These are phyloP conservation scores for Mamestra configurata DNA, from an alignment of 1,140 invertebrate species.

Conservation along the genomic window DNA sequence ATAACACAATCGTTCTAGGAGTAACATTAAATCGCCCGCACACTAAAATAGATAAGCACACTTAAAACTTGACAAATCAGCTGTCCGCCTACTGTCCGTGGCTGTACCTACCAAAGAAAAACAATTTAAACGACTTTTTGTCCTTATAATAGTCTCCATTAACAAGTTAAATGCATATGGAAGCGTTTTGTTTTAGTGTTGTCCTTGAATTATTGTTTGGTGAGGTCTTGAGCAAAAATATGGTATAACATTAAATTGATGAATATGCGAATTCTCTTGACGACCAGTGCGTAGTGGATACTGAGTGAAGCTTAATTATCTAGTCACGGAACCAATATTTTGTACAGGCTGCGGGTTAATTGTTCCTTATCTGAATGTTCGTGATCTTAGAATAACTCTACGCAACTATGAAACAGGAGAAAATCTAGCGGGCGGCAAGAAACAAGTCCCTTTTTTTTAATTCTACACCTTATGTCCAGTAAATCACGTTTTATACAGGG, in stretches of 20 bases:
- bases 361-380: background rate
- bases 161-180: background rate
- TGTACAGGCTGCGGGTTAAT: background rate
- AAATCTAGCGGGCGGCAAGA: no score
- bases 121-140: slow-evolving; percentile 2
- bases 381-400: background rate
- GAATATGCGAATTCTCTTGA: background rate
- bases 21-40: background rate
- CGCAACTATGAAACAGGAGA: background rate
- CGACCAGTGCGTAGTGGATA: background rate
- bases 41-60: slow-evolving; percentile 30
- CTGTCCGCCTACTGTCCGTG: slow-evolving; percentile 1
- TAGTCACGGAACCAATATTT: background rate
- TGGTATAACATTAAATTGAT: no score
- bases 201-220: background rate
- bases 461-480: no score
- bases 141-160: slow-evolving; percentile 8
- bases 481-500: no score
- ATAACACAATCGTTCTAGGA: background rate
- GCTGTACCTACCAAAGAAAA: background rate
- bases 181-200: background rate
- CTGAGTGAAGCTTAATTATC: background rate
- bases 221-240: no score
- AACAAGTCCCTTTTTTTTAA: background rate
- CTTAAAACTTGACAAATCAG: slow-evolving; percentile 14